Percentiles rank a stretch among this genome's conserved stretches.
Evolutionary conservation across 92 coral and sea anemone species (phyloP).

Genomic region (Phenganax marumi): DNA sequence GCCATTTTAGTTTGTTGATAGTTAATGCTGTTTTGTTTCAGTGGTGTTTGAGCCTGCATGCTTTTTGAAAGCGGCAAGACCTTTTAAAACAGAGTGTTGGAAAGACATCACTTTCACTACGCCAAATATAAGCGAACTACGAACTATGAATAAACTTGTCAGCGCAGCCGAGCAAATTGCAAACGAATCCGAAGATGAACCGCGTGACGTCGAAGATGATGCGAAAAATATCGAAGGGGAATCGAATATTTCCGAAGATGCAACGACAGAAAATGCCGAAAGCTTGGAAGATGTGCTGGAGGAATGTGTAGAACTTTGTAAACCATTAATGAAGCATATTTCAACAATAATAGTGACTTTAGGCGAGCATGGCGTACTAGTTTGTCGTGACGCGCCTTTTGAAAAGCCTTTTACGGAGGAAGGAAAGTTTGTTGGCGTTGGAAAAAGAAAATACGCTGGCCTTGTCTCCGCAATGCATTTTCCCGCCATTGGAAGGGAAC

Average conservation of each 20-base stretch:
- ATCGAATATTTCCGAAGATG: conserved; percentile 60
- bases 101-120: conserved; percentile 77
- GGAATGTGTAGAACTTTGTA: conserved; percentile 80
- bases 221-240: conserved; percentile 21
- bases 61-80: conserved; percentile 71
- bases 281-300: conserved; percentile 68
- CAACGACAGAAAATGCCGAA: conserved; percentile 66
- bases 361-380: conserved; percentile 82
- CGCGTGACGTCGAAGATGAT: conserved; percentile 22
- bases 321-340: conserved; percentile 74
- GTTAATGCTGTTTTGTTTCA: conserved; percentile 11
- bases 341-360: conserved; percentile 83
- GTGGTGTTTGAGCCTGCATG: conserved; percentile 98
- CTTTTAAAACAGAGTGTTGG: conserved; percentile 75
- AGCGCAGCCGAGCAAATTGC: conserved; percentile 7
- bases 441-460: conserved; percentile 51
- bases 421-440: conserved; percentile 45
- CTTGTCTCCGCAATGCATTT: conserved; percentile 84
- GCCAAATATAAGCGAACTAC: conserved; percentile 83
- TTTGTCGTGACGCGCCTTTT: conserved; percentile 86
- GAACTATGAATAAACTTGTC: conserved; percentile 71
- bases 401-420: conserved; percentile 78
- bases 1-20: background rate
- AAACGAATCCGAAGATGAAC: conserved; percentile 31
- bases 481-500: conserved; percentile 63